Conservation (phyloP, 2,797 vertebrate genomes). For the Monodelphis domestica region DNA sequence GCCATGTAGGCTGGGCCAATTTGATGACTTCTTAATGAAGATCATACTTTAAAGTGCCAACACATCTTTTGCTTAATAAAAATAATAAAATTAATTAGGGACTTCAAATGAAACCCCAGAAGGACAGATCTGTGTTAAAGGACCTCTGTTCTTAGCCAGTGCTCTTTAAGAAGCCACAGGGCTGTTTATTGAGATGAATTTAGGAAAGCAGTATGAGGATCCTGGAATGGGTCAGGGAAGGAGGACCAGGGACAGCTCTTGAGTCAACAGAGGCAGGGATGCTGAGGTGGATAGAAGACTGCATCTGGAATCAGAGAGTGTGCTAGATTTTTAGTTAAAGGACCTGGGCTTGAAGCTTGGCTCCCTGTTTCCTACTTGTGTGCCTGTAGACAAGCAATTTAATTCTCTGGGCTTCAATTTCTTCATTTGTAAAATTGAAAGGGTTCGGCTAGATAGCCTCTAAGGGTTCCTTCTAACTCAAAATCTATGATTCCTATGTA, state of each 20-base stretch:
- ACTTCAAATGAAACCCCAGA: constrained; percentile 32
- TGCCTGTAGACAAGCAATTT: background rate
- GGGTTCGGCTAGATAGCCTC: background rate
- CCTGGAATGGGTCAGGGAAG: background rate
- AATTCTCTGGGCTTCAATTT: background rate
- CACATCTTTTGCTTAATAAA: constrained; percentile 26
- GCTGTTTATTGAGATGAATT: background rate
- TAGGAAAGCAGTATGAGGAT: background rate
- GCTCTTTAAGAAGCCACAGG: background rate
- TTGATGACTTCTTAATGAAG: constrained; percentile 55
- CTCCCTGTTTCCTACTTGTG: background rate
- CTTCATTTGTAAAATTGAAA: background rate
- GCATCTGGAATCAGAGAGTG: background rate
- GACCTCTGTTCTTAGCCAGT: background rate
- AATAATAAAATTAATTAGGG: constrained; percentile 48
- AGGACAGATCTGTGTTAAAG: constrained; percentile 9
- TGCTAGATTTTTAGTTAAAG: background rate
- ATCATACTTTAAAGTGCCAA: constrained; percentile 41
- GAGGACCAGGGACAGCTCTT: background rate
- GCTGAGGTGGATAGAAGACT: background rate
- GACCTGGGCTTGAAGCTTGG: background rate
- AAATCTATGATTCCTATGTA: background rate
- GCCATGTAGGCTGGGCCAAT: constrained; percentile 29
- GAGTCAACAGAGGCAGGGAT: background rate
- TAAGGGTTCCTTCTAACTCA: background rate